A percentile compares a stretch with the other conserved stretches of the same genome.
phyloP scores from a whole-genome alignment of 2,113 vertebrate species.

The Oncorhynchus tshawytscha region DNA sequence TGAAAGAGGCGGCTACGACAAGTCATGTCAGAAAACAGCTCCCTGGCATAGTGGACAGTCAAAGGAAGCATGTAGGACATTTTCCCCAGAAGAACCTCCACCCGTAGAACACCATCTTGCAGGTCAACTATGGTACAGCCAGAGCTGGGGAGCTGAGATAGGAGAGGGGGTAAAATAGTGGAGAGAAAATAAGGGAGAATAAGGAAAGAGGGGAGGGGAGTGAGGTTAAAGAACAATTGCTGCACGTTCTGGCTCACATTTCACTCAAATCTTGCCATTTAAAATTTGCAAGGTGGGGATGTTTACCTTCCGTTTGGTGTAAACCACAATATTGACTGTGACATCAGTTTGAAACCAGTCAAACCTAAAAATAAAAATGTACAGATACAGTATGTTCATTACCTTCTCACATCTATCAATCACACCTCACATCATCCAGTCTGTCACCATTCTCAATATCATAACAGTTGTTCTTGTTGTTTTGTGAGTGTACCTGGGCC shows the following conservation, averaged over 20 bases:
- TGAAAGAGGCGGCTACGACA: background rate
- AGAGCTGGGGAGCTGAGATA: constrained; percentile 69
- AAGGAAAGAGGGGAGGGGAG: background rate
- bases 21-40: no score
- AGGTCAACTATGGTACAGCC: constrained; percentile 82
- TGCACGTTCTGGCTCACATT: no score
- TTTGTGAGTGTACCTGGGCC: constrained; percentile 61
- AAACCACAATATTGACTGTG: constrained; percentile 82
- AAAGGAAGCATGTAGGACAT: constrained; percentile 76
- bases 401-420: no score
- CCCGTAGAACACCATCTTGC: constrained; percentile 72
- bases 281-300: background rate
- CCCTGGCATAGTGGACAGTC: no score
- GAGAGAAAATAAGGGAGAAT: background rate
- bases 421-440: no score
- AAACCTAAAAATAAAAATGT: constrained; percentile 69
- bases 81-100: constrained; percentile 80
- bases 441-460: no score
- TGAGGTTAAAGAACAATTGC: background rate
- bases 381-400: no score
- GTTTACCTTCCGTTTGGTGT: constrained; percentile 83
- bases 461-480: background rate
- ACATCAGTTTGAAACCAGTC: constrained; percentile 96
- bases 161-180: background rate
- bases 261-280: no score